Evolutionary conservation across 2,888 invertebrate genomes (phyloP).

Genomic region (Nemurella pictetii): DNA sequence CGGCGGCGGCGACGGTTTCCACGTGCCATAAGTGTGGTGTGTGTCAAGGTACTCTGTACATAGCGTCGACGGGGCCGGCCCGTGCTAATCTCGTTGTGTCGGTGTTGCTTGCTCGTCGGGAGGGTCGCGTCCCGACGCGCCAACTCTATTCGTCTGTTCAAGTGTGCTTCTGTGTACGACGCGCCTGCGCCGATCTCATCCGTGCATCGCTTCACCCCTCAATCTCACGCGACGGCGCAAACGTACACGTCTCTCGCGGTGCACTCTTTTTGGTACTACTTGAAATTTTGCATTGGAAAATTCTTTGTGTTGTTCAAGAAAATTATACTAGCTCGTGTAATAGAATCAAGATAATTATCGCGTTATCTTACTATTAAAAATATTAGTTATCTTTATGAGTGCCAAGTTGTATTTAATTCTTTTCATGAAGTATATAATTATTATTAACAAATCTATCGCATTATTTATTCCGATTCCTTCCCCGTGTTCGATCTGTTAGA

Average conservation of each 20-base stretch:
- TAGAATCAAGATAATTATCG: not conserved
- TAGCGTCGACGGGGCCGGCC: no score
- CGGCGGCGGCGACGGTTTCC: conserved; percentile 1
- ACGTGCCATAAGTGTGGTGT: no score
- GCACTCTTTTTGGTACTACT: not conserved
- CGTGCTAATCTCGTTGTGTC: conserved; percentile 2
- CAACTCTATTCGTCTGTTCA: no score
- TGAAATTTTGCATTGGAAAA: not conserved
- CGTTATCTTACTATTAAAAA: not conserved
- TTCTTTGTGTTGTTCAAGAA: not conserved
- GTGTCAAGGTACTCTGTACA: not conserved
- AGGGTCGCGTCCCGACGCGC: no score
- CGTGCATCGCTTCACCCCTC: no score
- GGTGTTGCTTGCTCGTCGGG: no score
- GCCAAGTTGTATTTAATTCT: conserved; percentile 23
- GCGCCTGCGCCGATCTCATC: no score
- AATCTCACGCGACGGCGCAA: no score
- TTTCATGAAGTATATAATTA: not conserved
- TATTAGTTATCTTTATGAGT: not conserved
- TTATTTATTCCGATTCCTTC: no score
- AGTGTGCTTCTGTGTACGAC: no score
- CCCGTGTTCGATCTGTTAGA: no score
- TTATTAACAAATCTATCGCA: not conserved
- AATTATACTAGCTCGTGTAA: not conserved
- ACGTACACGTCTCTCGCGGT: no score